Evolutionary conservation across 2,888 invertebrate genomes (phyloP).

Genomic region (Sussaba pulchella): DNA sequence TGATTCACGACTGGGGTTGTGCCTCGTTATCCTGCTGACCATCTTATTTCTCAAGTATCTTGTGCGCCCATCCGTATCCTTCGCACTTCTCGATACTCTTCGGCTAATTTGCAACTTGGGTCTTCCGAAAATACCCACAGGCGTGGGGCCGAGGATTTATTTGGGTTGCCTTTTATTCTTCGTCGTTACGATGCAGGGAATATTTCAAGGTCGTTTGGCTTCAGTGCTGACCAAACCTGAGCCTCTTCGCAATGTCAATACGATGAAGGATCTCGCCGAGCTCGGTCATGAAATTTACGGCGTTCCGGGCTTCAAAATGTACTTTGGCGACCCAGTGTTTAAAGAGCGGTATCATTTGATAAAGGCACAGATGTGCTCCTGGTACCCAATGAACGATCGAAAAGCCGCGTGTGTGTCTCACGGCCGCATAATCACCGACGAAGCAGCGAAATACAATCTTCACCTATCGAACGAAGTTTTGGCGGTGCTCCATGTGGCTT

Average conservation of each 20-base stretch:
- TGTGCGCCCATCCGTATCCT: neutral
- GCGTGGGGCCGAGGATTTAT: neutral
- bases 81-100: neutral
- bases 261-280: neutral
- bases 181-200: constrained; percentile 7
- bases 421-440: neutral
- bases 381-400: neutral
- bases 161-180: neutral
- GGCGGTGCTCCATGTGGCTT: neutral
- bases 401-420: constrained; percentile 7
- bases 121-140: neutral
- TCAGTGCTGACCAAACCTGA: neutral
- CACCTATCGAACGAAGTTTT: neutral
- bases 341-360: neutral
- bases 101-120: neutral
- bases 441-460: neutral
- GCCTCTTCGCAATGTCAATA: neutral
- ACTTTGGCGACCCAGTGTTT: constrained; percentile 11
- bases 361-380: neutral
- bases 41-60: neutral
- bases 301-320: neutral
- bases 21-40: constrained; percentile 2
- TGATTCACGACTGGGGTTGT: neutral
- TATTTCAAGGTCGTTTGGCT: constrained; percentile 1
- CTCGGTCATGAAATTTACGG: neutral